These are phyloP conservation scores for Tinamus guttatus DNA, from an alignment of 2,113 vertebrate species.

Conservation along the genomic window DNA sequence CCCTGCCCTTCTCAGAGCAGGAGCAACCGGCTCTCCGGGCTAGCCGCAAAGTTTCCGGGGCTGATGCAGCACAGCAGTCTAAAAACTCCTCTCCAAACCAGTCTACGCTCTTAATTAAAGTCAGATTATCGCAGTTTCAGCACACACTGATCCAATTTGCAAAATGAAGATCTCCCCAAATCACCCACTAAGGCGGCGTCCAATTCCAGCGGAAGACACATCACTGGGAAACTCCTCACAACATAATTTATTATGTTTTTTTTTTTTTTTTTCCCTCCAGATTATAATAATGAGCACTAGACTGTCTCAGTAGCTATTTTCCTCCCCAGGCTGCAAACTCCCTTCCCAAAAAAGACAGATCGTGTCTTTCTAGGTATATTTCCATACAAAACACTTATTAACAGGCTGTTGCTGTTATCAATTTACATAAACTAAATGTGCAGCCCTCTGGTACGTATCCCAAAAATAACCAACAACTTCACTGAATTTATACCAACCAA, in stretches of 20 bases:
- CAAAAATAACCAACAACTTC: slow-evolving; percentile 78
- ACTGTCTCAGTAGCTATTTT: slow-evolving; percentile 47
- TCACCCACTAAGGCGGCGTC: slow-evolving; percentile 48
- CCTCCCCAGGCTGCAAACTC: slow-evolving; percentile 52
- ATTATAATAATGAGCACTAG: slow-evolving; percentile 61
- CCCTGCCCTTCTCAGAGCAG: background rate
- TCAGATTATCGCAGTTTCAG: slow-evolving; percentile 63
- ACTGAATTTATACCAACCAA: slow-evolving; percentile 77
- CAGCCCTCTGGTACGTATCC: slow-evolving; percentile 74
- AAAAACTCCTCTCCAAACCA: slow-evolving; percentile 29
- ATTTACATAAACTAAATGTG: slow-evolving; percentile 79
- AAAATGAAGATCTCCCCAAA: slow-evolving; percentile 61
- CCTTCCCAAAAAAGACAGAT: slow-evolving; percentile 68
- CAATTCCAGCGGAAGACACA: slow-evolving; percentile 42
- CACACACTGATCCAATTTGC: slow-evolving; percentile 56
- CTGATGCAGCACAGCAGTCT: slow-evolving; percentile 31
- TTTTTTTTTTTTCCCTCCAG: background rate
- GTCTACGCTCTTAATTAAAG: slow-evolving; percentile 67
- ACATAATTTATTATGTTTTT: slow-evolving; percentile 52
- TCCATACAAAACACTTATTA: slow-evolving; percentile 74
- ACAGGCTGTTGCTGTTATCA: slow-evolving; percentile 77
- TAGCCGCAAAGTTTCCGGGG: slow-evolving; percentile 5
- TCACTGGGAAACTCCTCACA: slow-evolving; percentile 36
- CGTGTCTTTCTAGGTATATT: slow-evolving; percentile 70
- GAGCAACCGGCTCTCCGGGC: background rate